phyloP scores from a whole-genome alignment of 2,113 vertebrate species.

The Delphinus delphis region DNA sequence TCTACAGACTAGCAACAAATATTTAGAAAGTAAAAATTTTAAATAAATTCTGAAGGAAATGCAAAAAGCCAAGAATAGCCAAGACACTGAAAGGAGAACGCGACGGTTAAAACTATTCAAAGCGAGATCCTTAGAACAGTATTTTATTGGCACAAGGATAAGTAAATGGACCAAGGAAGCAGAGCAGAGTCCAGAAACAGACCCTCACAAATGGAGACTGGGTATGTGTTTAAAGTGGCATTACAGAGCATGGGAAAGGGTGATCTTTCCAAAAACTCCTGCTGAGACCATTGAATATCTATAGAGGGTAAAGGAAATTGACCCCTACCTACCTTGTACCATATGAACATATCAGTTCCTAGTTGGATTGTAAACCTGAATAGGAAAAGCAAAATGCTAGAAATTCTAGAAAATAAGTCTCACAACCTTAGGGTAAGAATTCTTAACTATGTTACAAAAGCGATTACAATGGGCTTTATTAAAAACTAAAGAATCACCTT shows the following conservation, averaged over 20 bases:
- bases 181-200: not conserved
- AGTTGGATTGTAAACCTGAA: not conserved
- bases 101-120: not conserved
- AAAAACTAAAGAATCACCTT: not conserved
- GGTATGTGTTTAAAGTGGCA: rapidly evolving
- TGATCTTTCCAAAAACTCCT: not conserved
- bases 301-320: not conserved
- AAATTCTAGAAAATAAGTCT: not conserved
- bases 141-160: not conserved
- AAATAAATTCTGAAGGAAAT: not conserved
- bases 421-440: not conserved
- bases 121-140: not conserved
- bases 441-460: not conserved
- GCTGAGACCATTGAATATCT: rapidly evolving
- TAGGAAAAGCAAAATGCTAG: not conserved
- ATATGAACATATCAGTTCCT: not conserved
- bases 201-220: not conserved
- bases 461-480: not conserved
- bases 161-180: not conserved
- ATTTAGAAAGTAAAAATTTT: not conserved
- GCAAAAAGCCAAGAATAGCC: not conserved
- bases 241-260: not conserved
- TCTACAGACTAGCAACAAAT: not conserved
- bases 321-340: not conserved
- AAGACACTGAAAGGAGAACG: not conserved